phyloP scores from a whole-genome alignment of 2,797 vertebrate genomes.

The Macrochelys suwanniensis region DNA sequence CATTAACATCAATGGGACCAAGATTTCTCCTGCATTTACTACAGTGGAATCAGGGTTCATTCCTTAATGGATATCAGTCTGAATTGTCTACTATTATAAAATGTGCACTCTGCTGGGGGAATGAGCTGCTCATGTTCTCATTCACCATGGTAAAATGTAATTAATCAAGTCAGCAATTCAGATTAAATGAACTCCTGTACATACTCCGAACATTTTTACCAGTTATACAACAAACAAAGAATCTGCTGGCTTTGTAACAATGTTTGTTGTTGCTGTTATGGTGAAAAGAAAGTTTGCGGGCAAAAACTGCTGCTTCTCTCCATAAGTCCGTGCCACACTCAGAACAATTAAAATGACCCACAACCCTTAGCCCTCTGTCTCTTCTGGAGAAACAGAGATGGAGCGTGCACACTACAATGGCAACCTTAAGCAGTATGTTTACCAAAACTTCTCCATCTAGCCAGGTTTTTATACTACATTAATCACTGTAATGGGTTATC shows the following conservation, averaged over 20 bases:
- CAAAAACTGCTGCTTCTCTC: background rate
- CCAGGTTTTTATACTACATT: background rate
- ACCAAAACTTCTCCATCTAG: background rate
- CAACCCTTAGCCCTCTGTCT: background rate
- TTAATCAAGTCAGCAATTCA: background rate
- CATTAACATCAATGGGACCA: background rate
- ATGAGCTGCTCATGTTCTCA: background rate
- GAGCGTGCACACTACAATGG: background rate
- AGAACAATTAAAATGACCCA: background rate
- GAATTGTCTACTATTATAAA: background rate
- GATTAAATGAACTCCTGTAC: background rate
- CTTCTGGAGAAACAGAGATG: background rate
- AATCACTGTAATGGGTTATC: background rate
- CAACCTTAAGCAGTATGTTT: background rate
- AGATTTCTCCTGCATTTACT: background rate
- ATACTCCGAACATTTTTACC: background rate
- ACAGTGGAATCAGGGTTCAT: background rate
- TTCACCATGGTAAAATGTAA: background rate
- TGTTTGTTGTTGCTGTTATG: background rate
- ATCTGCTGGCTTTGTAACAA: background rate
- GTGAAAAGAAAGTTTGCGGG: background rate
- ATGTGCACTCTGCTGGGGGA: background rate
- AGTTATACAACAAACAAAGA: background rate
- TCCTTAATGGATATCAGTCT: background rate
- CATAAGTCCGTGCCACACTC: background rate